Percentiles rank a stretch among this genome's conserved stretches.
Evolutionary conservation across 2,797 vertebrate species (phyloP).

Genomic region (Aplochiton taeniatus): DNA sequence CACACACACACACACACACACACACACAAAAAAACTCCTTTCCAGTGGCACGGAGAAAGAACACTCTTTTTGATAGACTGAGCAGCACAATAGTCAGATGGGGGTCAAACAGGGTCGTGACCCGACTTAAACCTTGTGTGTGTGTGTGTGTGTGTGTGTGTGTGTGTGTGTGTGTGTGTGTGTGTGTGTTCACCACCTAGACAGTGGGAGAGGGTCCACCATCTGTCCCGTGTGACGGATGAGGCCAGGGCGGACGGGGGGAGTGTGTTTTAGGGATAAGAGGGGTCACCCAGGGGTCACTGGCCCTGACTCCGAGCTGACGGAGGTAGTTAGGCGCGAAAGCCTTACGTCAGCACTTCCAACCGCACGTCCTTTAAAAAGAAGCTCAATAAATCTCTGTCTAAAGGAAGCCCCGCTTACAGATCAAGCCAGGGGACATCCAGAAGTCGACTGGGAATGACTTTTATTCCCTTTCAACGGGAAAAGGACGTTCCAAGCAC

Average conservation of each 20-base stretch:
- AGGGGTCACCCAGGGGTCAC: slow-evolving; percentile 54
- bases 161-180: slow-evolving; percentile 28
- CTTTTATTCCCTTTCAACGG: slow-evolving; percentile 43
- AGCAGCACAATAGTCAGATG: slow-evolving; percentile 47
- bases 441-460: slow-evolving; percentile 28
- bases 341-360: too few species aligned
- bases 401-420: slow-evolving; percentile 15
- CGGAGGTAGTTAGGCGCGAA: too few species aligned
- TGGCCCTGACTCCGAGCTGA: slow-evolving; percentile 36
- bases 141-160: slow-evolving; percentile 51
- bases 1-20: neutral
- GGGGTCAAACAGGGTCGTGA: slow-evolving; percentile 65
- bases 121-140: slow-evolving; percentile 54
- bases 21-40: neutral
- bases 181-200: slow-evolving; percentile 52
- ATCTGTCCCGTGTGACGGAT: slow-evolving; percentile 70
- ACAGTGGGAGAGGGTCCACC: slow-evolving; percentile 55
- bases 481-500: slow-evolving; percentile 44
- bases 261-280: slow-evolving; percentile 34
- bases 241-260: slow-evolving; percentile 55
- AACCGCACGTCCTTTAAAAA: too few species aligned
- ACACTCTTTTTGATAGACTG: slow-evolving; percentile 50
- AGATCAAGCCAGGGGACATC: slow-evolving; percentile 21
- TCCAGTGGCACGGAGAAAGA: slow-evolving; percentile 17
- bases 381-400: too few species aligned